Evolutionary conservation across 1,140 invertebrate species (phyloP), one percentile per base, ranked within the genome.

Genomic region (Fopius arisanus): DNA sequence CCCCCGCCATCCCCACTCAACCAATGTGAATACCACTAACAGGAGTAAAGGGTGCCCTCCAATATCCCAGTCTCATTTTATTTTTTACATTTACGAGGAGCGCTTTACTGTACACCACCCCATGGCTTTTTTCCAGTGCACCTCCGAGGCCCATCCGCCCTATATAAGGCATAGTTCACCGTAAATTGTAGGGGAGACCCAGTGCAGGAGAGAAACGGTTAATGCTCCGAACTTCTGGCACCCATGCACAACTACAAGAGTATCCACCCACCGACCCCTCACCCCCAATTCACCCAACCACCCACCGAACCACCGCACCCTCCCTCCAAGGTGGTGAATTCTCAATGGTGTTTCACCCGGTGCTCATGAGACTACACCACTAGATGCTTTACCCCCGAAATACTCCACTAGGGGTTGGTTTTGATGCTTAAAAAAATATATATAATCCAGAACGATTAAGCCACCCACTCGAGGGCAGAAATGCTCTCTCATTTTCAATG

Each of bases 181-280:
- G 68, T 70, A 70, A 70, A 70, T 70, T 59, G 68, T 69, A 41
- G 67, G 43, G 41, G 67, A n/a, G n/a, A 69, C 67, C 67, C 31
- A 67, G 41, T 51, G 67, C 14, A 14, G 23, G 9, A 54, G 68
- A 70, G 31, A 59, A 59, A 70, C 29, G 68, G 68, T 54, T 70
- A 70, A 70, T 54, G 43, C 28, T 54, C 23, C 54, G 23, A 59
- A 59, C 54, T 59, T 59, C 54, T 59, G 54, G 54, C 54, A 59
- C 54, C 54, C 54, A 59, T 59, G 54, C 54, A 51, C 43, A 59
- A 19, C 54, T 59, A 28, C 19, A 59, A 59, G 54, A 48, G 43
- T 48, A 48, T n/a, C 9, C 41, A 3, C 41, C 41, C 5, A 14
- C 5, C 43, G 12, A 37, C 5, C 14, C 43, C 16, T 14, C 14